Evolutionary conservation across 2,797 vertebrate species (phyloP).

Genomic region (Typhlichthys eigenmanni): DNA sequence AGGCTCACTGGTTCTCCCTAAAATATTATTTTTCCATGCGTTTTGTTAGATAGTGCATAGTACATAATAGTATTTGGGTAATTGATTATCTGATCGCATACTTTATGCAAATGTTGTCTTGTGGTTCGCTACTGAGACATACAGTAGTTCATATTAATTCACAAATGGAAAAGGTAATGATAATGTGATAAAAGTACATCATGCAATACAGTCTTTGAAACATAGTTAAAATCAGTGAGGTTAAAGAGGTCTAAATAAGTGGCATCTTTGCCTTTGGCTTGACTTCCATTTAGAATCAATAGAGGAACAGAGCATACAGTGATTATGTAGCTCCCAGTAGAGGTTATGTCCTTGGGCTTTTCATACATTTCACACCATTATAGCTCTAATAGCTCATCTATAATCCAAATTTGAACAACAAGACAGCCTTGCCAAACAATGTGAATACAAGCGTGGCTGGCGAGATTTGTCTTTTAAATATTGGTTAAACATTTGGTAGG

Average conservation of each 20-base stretch:
- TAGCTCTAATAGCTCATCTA: slow-evolving; percentile 33
- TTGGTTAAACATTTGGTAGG: neutral
- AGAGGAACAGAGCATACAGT: slow-evolving; percentile 34
- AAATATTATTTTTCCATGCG: no score
- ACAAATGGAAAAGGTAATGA: slow-evolving; percentile 10
- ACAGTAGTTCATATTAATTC: no score
- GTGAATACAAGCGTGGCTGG: slow-evolving; percentile 7
- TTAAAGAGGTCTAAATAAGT: slow-evolving; percentile 35
- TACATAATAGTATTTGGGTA: no score
- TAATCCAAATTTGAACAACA: slow-evolving; percentile 31
- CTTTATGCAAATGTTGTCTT: no score
- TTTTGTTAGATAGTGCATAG: no score
- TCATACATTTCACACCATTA: slow-evolving; percentile 31
- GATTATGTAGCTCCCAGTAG: slow-evolving; percentile 49
- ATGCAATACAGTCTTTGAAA: slow-evolving; percentile 7
- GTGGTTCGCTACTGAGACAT: no score
- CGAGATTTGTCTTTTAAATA: slow-evolving; percentile 10
- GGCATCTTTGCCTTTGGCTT: slow-evolving; percentile 35
- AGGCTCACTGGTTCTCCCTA: no score
- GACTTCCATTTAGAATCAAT: slow-evolving; percentile 51
- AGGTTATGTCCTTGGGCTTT: slow-evolving; percentile 55
- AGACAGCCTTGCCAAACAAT: slow-evolving; percentile 14
- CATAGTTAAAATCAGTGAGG: slow-evolving; percentile 23
- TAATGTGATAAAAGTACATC: neutral
- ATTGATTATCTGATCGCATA: no score